Base-by-base conservation (phyloP, 2,888 invertebrate species). In the Caenorhabditis sulstoni region DNA sequence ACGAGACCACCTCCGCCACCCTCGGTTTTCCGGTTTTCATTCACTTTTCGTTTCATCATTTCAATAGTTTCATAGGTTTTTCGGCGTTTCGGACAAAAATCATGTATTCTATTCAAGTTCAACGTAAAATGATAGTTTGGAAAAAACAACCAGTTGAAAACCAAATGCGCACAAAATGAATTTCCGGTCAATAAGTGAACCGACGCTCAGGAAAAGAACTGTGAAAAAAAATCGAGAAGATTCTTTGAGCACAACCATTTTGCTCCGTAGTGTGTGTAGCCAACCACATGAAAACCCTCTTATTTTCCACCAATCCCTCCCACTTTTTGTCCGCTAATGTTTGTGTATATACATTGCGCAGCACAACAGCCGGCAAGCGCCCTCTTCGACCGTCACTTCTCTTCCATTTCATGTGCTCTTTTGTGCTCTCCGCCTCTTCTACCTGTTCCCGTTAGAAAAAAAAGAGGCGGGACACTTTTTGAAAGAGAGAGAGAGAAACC, bases 301-400 rank as follows among this genome's bases (percentile, higher is more conserved):
- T 53, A 45, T 45, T 68, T 55, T 35, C 59, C 44, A 45, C 53
- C 70, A 18, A 9, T 22, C 57, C 53, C 55, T 37, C 29, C 53
- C 47, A 47, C 47, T 49, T 71, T 64, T 57, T 64, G 64, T 73
- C 73, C 64, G 64, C 23, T 64, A 58, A 39, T 73, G 58, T 73
- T 64, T 73, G 73, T 73, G 64, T 73, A 58, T 64, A 73, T 73
- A 62, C 61, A 50, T 49, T 45, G 73, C 73, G 64, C 64, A 52
- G 50, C 64, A 64, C 73, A 71, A 71, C 71, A 71, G 59, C 59
- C 52, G 52, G 29, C 29, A 29, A 29, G 29, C 29, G 29, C 4
- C 29, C 29, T 29, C 41, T 7, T 44, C 44, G 58, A 73, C 73
- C 57, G 58, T 73, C 73, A 41, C 50, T 57, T 47, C 22, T 20